These are phyloP conservation scores for Drosophila athabasca DNA, from an alignment of 1,140 invertebrate species.

Conservation along the genomic window DNA sequence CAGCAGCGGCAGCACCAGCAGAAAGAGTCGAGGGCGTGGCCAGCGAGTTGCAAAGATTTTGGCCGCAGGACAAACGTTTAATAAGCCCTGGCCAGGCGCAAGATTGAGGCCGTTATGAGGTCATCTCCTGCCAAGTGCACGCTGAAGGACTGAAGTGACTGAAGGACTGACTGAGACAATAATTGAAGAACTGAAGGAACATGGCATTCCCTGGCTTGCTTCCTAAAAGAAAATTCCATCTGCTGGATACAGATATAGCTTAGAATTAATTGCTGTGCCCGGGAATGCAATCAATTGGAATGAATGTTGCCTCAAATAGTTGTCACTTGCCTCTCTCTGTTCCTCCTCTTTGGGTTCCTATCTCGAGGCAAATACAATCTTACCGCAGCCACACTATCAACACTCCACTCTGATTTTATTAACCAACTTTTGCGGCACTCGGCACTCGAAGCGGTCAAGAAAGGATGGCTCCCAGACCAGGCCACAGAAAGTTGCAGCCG, in stretches of 20 bases:
- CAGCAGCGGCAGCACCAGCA: not conserved
- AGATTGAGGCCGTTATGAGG: constrained; percentile 25
- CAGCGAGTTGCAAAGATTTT: constrained; percentile 63
- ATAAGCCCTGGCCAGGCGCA: constrained; percentile 51
- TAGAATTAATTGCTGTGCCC: constrained; percentile 23
- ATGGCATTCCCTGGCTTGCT: too few relatives aligned
- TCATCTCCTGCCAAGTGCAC: constrained; percentile 24
- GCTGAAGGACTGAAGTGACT: not conserved
- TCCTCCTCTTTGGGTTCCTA: not conserved
- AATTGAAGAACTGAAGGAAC: not conserved
- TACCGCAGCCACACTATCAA: constrained; percentile 28
- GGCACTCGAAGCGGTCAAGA: constrained; percentile 4
- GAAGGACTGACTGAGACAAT: not conserved
- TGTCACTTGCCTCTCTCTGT: constrained; percentile 31
- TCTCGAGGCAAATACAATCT: not conserved
- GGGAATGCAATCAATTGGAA: constrained; percentile 5
- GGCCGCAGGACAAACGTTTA: constrained; percentile 70
- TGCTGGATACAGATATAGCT: too few relatives aligned
- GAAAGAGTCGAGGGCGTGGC: constrained; percentile 24
- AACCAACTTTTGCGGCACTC: constrained; percentile 50
- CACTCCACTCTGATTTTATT: constrained; percentile 56
- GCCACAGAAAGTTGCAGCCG: constrained; percentile 1
- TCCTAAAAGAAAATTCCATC: too few relatives aligned
- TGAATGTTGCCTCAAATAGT: constrained; percentile 20
- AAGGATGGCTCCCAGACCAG: not conserved